phyloP scores from a whole-genome alignment of 2,113 vertebrate species.

The Microtus richardsoni region DNA sequence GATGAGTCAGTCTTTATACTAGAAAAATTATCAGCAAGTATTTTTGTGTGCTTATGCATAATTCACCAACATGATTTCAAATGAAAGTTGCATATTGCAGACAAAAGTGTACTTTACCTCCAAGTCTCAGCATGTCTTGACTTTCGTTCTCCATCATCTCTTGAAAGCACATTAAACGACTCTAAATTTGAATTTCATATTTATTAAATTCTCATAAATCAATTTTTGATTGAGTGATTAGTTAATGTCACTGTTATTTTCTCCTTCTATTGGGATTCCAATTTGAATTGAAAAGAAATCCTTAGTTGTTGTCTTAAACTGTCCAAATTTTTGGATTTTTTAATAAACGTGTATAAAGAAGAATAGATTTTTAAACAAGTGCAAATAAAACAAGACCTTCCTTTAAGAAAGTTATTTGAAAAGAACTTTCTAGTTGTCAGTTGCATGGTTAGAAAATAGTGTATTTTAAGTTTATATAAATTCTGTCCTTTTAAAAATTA shows the following conservation, averaged over 20 bases:
- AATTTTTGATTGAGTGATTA: slow-evolving; percentile 77
- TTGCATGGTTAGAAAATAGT: slow-evolving; percentile 32
- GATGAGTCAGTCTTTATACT: not conserved
- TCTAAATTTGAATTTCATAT: slow-evolving; percentile 67
- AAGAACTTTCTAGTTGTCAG: slow-evolving; percentile 51
- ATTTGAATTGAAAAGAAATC: slow-evolving; percentile 46
- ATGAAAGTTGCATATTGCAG: slow-evolving; percentile 29
- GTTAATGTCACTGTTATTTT: slow-evolving; percentile 59
- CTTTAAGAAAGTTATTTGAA: not conserved
- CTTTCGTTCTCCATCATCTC: not conserved
- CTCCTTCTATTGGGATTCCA: slow-evolving; percentile 43
- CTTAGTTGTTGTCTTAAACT: slow-evolving; percentile 52
- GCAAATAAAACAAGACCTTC: not conserved
- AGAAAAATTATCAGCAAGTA: not conserved
- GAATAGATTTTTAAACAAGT: not conserved
- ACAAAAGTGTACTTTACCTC: not conserved
- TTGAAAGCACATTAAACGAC: slow-evolving; percentile 49
- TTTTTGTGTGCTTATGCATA: not conserved
- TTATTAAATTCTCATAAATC: slow-evolving; percentile 72
- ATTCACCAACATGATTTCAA: slow-evolving; percentile 42
- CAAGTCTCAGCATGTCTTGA: not conserved
- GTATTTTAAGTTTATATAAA: not conserved
- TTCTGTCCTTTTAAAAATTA: not conserved
- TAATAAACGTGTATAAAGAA: slow-evolving; percentile 35
- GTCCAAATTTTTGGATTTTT: slow-evolving; percentile 23